Conservation (phyloP, 2,113 vertebrate genomes). For the Chitala chitala region DNA sequence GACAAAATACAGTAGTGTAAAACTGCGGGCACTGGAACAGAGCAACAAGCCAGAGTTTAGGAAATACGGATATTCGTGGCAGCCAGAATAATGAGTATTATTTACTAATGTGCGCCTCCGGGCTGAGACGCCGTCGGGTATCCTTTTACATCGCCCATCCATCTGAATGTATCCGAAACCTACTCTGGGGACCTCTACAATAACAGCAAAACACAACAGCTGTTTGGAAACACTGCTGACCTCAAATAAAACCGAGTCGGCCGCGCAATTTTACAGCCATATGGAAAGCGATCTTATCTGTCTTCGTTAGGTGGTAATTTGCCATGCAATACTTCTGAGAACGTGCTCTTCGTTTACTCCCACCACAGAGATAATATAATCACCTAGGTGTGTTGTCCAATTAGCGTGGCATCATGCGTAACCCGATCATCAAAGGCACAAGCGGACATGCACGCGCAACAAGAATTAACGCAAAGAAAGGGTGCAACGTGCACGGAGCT, state of each 20-base stretch:
- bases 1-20: neutral
- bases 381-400: neutral
- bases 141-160: slow-evolving; percentile 16
- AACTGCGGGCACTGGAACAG: too few relatives aligned
- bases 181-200: slow-evolving; percentile 51
- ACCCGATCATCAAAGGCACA: neutral
- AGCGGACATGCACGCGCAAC: neutral
- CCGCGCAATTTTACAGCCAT: slow-evolving; percentile 40
- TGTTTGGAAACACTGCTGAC: slow-evolving; percentile 60
- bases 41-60: too few relatives aligned
- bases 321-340: neutral
- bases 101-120: slow-evolving; percentile 10
- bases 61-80: too few relatives aligned
- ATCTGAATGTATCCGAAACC: slow-evolving; percentile 42
- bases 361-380: neutral
- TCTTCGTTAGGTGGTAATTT: neutral
- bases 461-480: neutral
- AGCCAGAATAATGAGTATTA: neutral
- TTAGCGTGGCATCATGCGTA: neutral
- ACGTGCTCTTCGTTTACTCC: neutral
- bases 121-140: too few relatives aligned
- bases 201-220: slow-evolving; percentile 61
- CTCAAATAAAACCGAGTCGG: slow-evolving; percentile 50
- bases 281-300: too few relatives aligned
- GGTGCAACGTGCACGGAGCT: neutral